Evolutionary conservation across 2,888 invertebrate genomes (phyloP).

Genomic region (Macaria notata): DNA sequence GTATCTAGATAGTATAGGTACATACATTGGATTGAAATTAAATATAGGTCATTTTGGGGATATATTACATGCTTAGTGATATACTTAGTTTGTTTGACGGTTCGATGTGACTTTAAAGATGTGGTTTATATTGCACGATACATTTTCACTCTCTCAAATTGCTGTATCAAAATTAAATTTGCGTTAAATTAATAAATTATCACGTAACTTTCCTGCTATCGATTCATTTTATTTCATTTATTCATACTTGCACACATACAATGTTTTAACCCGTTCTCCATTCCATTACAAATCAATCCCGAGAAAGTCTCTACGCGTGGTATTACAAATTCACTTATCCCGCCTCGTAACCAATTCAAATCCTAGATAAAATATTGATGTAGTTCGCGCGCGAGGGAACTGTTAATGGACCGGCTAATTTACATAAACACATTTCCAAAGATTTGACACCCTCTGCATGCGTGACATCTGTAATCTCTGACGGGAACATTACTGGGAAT

Average conservation of each 20-base stretch:
- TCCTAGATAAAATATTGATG: constrained; percentile 53
- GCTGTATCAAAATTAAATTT: no score
- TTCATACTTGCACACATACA: no score
- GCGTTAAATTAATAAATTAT: no score
- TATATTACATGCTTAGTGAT: no score
- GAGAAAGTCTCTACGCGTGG: neutral
- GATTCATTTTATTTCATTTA: no score
- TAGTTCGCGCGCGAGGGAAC: constrained; percentile 51
- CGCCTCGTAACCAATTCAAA: constrained; percentile 33
- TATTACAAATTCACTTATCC: constrained; percentile 21
- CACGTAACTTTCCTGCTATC: no score
- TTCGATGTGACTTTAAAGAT: no score
- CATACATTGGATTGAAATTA: neutral
- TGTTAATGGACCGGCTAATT: constrained; percentile 76
- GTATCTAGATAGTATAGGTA: neutral
- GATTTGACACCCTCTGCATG: constrained; percentile 72
- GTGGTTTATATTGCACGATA: no score
- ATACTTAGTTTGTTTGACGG: no score
- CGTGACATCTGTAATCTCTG: constrained; percentile 69
- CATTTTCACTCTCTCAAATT: no score
- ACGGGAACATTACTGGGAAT: constrained; percentile 57
- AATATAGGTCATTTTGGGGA: neutral
- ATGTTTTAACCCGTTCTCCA: no score
- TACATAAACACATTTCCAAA: constrained; percentile 78
- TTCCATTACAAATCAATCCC: neutral